phyloP scores from a whole-genome alignment of 2,113 vertebrate species.

The Ornithorhynchus anatinus region DNA sequence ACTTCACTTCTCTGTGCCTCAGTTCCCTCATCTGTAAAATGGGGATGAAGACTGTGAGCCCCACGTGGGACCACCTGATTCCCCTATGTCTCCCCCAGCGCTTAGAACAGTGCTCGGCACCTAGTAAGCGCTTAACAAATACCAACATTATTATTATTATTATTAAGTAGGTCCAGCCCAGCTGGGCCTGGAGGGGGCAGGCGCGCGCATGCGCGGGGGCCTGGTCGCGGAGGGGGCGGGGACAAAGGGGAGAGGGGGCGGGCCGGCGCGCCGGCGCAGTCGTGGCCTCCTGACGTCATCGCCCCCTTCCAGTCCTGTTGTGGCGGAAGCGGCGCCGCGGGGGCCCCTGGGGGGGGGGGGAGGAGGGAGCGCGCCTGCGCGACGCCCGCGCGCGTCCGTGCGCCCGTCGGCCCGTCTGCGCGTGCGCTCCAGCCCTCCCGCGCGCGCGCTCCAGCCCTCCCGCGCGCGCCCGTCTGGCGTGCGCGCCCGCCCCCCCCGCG shows the following conservation, averaged over 20 bases:
- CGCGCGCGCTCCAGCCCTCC: background rate
- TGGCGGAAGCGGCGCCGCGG: background rate
- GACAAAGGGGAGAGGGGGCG: background rate
- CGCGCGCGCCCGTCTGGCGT: background rate
- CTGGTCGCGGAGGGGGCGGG: background rate
- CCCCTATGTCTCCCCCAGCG: too few species aligned
- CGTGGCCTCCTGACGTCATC: accelerated
- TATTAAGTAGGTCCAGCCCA: too few species aligned
- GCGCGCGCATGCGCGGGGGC: background rate
- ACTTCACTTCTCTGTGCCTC: too few species aligned
- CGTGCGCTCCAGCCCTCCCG: background rate
- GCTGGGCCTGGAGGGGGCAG: too few species aligned
- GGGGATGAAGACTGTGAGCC: too few species aligned
- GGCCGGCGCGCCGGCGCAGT: too few species aligned
- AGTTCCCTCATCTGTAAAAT: too few species aligned
- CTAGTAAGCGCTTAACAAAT: too few species aligned
- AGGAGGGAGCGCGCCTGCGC: background rate
- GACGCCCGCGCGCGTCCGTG: accelerated
- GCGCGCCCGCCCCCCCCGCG: background rate
- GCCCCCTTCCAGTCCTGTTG: background rate
- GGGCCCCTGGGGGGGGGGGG: background rate
- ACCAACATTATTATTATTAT: too few species aligned
- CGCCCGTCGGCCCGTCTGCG: background rate
- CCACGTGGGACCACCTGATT: too few species aligned
- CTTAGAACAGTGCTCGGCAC: too few species aligned